Evolutionary conservation across 2,113 vertebrate species (phyloP).

Genomic region (Indicator maculatus): DNA sequence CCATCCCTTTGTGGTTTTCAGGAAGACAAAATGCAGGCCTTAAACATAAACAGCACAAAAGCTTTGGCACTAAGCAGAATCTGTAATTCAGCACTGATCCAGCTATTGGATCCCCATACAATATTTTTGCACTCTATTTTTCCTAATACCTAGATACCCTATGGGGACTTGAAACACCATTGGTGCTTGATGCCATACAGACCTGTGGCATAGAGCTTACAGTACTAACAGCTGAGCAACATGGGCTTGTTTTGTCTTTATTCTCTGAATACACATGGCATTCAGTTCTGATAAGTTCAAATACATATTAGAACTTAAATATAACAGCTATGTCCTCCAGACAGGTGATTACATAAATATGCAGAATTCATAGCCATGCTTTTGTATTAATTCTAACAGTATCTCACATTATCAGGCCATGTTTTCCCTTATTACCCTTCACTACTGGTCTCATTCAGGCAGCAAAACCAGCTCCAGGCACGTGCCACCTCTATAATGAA

Average conservation of each 20-base stretch:
- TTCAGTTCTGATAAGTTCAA: conserved; percentile 47
- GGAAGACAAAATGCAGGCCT: conserved; percentile 3
- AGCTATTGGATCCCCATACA: not conserved
- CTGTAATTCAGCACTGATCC: not conserved
- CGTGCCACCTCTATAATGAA: not conserved
- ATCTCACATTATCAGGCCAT: not conserved
- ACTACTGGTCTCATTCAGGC: not conserved
- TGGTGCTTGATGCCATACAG: not conserved
- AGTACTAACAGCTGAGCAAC: not conserved
- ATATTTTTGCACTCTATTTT: not conserved
- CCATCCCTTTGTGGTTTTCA: conserved; percentile 15
- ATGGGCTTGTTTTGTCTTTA: conserved; percentile 31
- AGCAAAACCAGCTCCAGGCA: not conserved
- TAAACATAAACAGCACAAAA: conserved; percentile 17
- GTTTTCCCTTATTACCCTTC: not conserved
- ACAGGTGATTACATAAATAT: conserved; percentile 46
- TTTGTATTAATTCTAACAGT: not conserved
- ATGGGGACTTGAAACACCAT: not conserved
- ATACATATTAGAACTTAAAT: conserved; percentile 45
- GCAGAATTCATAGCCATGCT: not conserved
- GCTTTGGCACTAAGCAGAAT: not conserved
- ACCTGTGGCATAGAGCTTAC: not conserved
- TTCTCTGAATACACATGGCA: conserved; percentile 22
- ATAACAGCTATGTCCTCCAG: conserved; percentile 22
- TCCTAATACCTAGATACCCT: not conserved